Conservation (phyloP, 2,797 vertebrate species). For the Gobio occitaniae region DNA sequence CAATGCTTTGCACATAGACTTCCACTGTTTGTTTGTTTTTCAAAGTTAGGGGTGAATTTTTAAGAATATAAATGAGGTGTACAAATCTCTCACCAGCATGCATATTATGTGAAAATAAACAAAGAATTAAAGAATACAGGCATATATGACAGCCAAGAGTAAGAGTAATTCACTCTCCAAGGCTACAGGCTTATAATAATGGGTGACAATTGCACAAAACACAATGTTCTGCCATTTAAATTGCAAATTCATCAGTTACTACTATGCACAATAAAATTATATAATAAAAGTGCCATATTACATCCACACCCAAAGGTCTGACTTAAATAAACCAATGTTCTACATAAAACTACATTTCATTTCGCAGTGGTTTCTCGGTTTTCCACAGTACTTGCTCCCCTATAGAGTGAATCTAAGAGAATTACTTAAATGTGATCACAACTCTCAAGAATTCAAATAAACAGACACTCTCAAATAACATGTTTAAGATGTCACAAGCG, state of each 20-base stretch:
- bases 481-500: conserved; percentile 79
- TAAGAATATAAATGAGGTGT: background rate
- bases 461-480: conserved; percentile 78
- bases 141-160: background rate
- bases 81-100: background rate
- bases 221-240: conserved; percentile 25
- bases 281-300: conserved; percentile 68
- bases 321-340: conserved; percentile 76
- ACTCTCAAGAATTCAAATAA: conserved; percentile 79
- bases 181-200: background rate
- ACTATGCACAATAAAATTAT: conserved; percentile 64
- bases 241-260: conserved; percentile 63
- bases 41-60: background rate
- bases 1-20: conserved; percentile 1
- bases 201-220: background rate
- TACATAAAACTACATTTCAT: conserved; percentile 82
- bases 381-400: conserved; percentile 77
- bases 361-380: conserved; percentile 72
- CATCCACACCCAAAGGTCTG: conserved; percentile 64
- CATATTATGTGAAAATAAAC: background rate
- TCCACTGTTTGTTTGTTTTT: background rate
- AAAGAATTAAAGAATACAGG: background rate
- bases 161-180: background rate
- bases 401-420: conserved; percentile 75
- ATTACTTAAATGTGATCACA: conserved; percentile 67